phyloP scores from a whole-genome alignment of 1,140 invertebrate species.

The Thalassaphorura encarpata region DNA sequence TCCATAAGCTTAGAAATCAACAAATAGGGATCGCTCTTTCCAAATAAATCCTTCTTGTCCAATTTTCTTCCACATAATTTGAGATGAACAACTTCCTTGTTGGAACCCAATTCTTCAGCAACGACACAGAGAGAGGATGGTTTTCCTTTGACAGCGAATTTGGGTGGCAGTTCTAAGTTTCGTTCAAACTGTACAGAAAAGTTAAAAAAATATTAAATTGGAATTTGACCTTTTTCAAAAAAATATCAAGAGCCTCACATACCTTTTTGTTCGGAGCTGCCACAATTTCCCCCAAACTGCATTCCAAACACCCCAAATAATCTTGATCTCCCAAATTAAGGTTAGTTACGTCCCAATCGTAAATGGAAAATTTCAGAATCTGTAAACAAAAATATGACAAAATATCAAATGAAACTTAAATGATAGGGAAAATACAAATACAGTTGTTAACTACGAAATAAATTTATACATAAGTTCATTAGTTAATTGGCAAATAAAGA shows the following conservation, averaged over 20 bases:
- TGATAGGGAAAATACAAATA: too few species aligned
- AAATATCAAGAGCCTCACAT: slow-evolving; percentile 5
- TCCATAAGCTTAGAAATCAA: slow-evolving; percentile 43
- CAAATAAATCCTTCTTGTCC: slow-evolving; percentile 48
- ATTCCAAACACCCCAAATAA: slow-evolving; percentile 41
- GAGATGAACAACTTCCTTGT: slow-evolving; percentile 43
- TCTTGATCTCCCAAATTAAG: slow-evolving; percentile 39
- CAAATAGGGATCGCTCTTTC: slow-evolving; percentile 48
- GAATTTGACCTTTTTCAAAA: neutral
- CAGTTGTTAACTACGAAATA: too few species aligned
- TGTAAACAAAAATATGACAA: slow-evolving; percentile 32
- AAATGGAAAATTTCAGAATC: slow-evolving; percentile 37
- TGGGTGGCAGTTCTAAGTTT: slow-evolving; percentile 22
- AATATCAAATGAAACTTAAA: too few species aligned
- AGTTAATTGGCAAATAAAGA: neutral
- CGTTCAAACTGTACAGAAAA: slow-evolving; percentile 21
- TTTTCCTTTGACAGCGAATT: slow-evolving; percentile 14
- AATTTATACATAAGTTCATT: too few species aligned
- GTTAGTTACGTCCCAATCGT: slow-evolving; percentile 34
- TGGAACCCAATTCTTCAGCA: slow-evolving; percentile 43
- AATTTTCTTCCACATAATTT: slow-evolving; percentile 42
- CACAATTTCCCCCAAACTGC: slow-evolving; percentile 30
- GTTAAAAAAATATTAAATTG: neutral
- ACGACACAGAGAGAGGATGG: slow-evolving; percentile 37
- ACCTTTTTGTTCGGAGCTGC: slow-evolving; percentile 33